Conservation (phyloP, 2,888 invertebrate species). For the Mythimna vitellina region DNA sequence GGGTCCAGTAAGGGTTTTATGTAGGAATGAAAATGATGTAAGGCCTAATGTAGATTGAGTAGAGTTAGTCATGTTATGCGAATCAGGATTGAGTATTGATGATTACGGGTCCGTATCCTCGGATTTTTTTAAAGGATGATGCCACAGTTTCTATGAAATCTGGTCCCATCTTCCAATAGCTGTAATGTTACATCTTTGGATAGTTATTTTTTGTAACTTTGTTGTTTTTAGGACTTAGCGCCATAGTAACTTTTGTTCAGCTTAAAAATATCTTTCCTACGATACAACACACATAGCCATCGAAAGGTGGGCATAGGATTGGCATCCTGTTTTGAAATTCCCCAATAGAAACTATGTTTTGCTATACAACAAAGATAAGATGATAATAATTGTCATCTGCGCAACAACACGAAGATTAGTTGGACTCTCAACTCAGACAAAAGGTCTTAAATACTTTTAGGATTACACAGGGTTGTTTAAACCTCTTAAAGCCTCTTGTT, state of each 20-base stretch:
- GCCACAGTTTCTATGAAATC: too few species aligned
- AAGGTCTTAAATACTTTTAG: background rate
- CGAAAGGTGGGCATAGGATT: too few species aligned
- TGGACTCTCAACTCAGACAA: background rate
- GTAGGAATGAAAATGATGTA: slow-evolving; percentile 57
- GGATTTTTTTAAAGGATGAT: background rate
- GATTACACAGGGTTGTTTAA: background rate
- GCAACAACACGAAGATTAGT: background rate
- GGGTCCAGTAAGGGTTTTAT: slow-evolving; percentile 67
- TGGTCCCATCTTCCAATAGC: too few species aligned
- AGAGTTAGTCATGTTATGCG: slow-evolving; percentile 11
- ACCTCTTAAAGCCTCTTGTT: slow-evolving; percentile 6
- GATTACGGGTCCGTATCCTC: background rate
- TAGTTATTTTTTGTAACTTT: too few species aligned
- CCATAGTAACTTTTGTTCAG: too few species aligned
- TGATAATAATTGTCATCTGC: background rate
- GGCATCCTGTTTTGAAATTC: background rate
- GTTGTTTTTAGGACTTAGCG: too few species aligned
- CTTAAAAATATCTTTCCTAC: too few species aligned
- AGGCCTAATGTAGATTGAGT: slow-evolving; percentile 14
- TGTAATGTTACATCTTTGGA: too few species aligned
- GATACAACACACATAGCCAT: too few species aligned
- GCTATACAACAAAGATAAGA: background rate
- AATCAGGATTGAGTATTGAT: slow-evolving; percentile 18
- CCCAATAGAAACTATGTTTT: too few species aligned